Conservation (phyloP, 2,797 vertebrate genomes). For the Podargus strigoides region DNA sequence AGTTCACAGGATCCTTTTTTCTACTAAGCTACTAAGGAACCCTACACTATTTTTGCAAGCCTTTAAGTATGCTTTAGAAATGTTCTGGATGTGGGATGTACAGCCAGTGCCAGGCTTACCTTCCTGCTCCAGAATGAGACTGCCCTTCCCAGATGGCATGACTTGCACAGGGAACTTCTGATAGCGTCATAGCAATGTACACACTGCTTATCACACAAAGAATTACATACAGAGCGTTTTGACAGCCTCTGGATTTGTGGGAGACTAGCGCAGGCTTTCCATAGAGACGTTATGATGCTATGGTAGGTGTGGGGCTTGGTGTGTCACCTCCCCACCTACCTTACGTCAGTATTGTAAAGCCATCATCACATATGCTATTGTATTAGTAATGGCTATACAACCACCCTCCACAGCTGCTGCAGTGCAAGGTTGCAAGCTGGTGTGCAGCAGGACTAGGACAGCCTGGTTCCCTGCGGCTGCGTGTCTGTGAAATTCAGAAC, state of each 20-base stretch:
- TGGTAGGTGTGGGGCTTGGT: background rate
- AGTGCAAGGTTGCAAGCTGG: background rate
- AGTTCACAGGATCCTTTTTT: background rate
- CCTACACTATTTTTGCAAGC: background rate
- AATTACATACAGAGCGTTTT: background rate
- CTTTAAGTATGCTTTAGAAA: background rate
- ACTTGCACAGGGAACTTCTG: background rate
- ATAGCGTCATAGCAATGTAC: background rate
- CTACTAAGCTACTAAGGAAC: background rate
- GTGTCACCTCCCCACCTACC: constrained; percentile 7
- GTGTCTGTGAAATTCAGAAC: background rate
- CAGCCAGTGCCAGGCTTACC: background rate
- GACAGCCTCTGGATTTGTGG: background rate
- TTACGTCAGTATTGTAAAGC: background rate
- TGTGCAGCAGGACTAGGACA: background rate
- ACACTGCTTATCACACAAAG: background rate
- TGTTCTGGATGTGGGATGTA: background rate
- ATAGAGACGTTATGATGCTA: fast-evolving
- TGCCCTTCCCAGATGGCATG: constrained; percentile 4
- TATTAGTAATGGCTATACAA: background rate
- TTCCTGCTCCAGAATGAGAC: background rate
- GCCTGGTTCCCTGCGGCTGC: background rate
- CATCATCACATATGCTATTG: background rate
- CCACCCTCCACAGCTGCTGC: background rate
- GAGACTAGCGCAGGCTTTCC: background rate